These are phyloP conservation scores for Andrena bucephala DNA, from an alignment of 2,888 invertebrate species.

Conservation along the genomic window DNA sequence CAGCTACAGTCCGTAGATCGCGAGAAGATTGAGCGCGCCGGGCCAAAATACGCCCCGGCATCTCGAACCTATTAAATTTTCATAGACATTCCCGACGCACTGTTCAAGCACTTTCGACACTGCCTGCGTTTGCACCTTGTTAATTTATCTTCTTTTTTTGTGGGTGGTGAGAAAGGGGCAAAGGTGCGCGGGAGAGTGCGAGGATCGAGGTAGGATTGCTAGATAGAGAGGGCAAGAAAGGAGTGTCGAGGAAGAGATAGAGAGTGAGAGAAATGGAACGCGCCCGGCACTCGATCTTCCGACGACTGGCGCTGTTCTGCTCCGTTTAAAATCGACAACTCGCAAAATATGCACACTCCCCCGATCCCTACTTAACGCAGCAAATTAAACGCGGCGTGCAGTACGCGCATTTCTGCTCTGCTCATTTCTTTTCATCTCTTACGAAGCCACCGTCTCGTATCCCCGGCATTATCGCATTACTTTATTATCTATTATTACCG, in stretches of 20 bases:
- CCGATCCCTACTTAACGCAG: not conserved
- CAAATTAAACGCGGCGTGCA: slow-evolving; percentile 7
- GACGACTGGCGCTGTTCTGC: slow-evolving; percentile 20
- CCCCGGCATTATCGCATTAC: slow-evolving; percentile 30
- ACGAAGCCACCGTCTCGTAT: slow-evolving; percentile 6
- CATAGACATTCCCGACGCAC: slow-evolving; percentile 18
- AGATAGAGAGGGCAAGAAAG: not conserved
- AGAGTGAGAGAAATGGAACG: not conserved
- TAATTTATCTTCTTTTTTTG: not conserved
- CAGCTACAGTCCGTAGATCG: not conserved
- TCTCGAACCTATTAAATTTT: not conserved
- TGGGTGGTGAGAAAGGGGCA: not conserved
- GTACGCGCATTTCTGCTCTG: slow-evolving; percentile 1
- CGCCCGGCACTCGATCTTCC: slow-evolving; percentile 11
- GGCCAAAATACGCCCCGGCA: not conserved
- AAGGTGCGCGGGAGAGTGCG: not conserved
- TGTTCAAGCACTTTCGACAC: slow-evolving; percentile 16
- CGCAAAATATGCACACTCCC: not conserved
- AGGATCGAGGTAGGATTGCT: not conserved
- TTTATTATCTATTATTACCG: slow-evolving; percentile 39
- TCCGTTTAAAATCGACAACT: slow-evolving; percentile 42
- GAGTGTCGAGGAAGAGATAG: no score
- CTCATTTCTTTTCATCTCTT: slow-evolving; percentile 16
- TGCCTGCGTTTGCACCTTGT: not conserved
- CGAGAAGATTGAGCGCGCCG: not conserved